A percentile compares a stretch with the other conserved stretches of the same genome.
Evolutionary conservation across 2,113 vertebrate genomes (phyloP).

Genomic region (Gymnogyps californianus): DNA sequence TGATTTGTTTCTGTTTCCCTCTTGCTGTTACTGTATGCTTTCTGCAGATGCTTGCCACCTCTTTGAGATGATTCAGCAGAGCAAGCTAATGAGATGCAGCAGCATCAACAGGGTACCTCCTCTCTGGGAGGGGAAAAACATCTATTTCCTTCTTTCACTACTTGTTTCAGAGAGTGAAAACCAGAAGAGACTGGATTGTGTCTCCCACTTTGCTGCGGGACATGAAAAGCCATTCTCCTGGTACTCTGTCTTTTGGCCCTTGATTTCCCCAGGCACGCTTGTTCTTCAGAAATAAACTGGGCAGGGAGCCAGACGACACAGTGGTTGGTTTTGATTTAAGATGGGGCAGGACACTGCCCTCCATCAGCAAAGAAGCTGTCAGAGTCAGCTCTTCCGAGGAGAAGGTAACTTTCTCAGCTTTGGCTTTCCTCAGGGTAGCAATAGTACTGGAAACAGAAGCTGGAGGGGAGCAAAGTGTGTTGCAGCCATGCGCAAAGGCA

Average conservation of each 20-base stretch:
- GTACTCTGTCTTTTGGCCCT: not conserved
- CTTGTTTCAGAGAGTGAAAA: not conserved
- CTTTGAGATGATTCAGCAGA: not conserved
- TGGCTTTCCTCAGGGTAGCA: not conserved
- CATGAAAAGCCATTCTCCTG: not conserved
- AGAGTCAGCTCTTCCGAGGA: not conserved
- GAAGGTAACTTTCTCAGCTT: not conserved
- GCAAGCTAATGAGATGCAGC: not conserved
- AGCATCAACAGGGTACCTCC: not conserved
- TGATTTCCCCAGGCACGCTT: rapidly evolving
- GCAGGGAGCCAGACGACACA: not conserved
- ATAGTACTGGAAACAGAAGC: not conserved
- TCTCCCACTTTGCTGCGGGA: not conserved
- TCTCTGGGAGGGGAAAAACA: not conserved
- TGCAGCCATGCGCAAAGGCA: not conserved
- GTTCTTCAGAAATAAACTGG: not conserved
- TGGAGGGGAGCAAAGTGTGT: not conserved
- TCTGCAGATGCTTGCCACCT: not conserved
- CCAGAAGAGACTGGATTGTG: not conserved
- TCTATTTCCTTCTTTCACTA: not conserved
- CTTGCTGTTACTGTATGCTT: not conserved
- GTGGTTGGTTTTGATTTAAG: not conserved
- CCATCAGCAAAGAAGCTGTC: not conserved
- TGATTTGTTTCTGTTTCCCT: not conserved
- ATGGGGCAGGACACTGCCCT: rapidly evolving